phyloP scores from a whole-genome alignment of 2,113 vertebrate species.

The Paradoxurus hermaphroditus region DNA sequence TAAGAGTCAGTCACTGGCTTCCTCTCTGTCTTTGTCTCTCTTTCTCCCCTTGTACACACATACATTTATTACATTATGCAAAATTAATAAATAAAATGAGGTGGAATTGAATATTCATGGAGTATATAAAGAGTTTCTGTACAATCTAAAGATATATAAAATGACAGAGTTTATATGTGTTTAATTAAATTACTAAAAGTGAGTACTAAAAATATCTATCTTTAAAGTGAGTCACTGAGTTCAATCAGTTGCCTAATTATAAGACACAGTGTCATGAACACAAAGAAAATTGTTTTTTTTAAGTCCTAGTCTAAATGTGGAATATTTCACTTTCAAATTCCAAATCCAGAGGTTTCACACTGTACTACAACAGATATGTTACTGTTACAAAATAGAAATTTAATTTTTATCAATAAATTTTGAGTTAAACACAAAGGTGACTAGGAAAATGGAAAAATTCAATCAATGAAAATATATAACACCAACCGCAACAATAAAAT shows the following conservation, averaged over 20 bases:
- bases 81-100: not conserved
- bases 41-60: not conserved
- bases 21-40: not conserved
- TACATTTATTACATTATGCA: not conserved
- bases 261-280: not conserved
- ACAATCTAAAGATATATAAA: not conserved
- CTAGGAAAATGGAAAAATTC: not conserved
- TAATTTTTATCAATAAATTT: not conserved
- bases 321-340: not conserved
- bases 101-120: not conserved
- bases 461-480: not conserved
- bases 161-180: not conserved
- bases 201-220: not conserved
- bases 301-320: not conserved
- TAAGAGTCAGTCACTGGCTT: not conserved
- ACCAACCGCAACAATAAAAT: not conserved
- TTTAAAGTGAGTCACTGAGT: not conserved
- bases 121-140: not conserved
- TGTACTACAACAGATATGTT: not conserved
- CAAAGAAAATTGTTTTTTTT: not conserved
- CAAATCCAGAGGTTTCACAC: not conserved
- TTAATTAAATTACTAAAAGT: not conserved
- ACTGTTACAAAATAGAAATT: not conserved
- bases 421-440: not conserved
- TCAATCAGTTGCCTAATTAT: not conserved